These are phyloP conservation scores for Desmophyllum pertusum DNA, from an alignment of 92 coral and sea anemone genomes.

Conservation along the genomic window DNA sequence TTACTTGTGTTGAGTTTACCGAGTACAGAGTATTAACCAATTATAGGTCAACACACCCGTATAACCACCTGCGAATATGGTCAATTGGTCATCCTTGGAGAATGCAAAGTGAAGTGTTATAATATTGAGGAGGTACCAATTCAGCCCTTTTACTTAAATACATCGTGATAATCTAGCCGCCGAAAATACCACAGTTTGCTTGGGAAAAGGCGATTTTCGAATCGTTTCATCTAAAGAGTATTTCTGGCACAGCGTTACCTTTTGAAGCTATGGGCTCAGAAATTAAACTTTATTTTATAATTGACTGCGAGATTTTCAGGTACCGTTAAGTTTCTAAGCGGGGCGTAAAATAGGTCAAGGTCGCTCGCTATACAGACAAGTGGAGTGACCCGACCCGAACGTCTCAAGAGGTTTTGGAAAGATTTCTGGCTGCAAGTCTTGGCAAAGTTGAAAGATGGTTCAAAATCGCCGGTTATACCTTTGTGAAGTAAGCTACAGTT, in stretches of 20 bases:
- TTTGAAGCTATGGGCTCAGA: not conserved
- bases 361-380: not conserved
- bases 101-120: slow-evolving; percentile 10
- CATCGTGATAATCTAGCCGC: not conserved
- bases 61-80: slow-evolving; percentile 28
- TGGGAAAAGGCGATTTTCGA: not conserved
- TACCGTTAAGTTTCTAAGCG: not conserved
- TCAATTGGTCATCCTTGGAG: slow-evolving; percentile 43
- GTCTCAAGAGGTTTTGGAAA: not conserved
- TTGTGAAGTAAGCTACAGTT: not conserved
- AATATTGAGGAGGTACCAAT: not conserved
- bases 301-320: not conserved
- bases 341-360: not conserved
- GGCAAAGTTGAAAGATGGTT: not conserved
- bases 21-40: slow-evolving; percentile 32
- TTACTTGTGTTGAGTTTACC: not conserved
- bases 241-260: not conserved
- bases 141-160: not conserved
- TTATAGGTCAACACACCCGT: slow-evolving; percentile 32
- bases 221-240: not conserved
- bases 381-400: not conserved
- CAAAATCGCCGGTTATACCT: not conserved
- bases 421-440: not conserved
- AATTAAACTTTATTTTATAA: not conserved
- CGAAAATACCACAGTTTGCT: not conserved